These are phyloP conservation scores for Cotesia chilonis DNA, from an alignment of 1,140 invertebrate species.

Conservation along the genomic window DNA sequence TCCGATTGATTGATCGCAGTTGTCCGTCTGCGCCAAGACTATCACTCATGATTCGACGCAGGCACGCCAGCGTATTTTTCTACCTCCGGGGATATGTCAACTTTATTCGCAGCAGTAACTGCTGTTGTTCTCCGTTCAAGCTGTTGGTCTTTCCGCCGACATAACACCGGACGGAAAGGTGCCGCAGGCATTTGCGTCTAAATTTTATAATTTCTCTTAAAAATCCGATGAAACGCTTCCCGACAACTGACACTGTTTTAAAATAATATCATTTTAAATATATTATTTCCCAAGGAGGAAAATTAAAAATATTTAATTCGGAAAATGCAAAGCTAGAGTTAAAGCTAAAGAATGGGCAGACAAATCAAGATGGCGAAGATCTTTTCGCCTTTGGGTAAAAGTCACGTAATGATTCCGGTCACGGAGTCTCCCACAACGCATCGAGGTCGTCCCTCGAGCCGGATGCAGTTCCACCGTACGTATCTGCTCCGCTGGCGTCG, in stretches of 20 bases:
- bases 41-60: conserved; percentile 29
- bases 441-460: conserved; percentile 57
- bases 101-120: not conserved
- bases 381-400: conserved; percentile 31
- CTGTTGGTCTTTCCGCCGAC: no score
- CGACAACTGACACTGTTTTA: no score
- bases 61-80: conserved; percentile 27
- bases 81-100: conserved; percentile 10
- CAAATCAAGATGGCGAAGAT: conserved; percentile 4
- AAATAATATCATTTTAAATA: no score
- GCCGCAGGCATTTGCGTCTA: no score
- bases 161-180: no score
- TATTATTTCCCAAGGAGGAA: no score
- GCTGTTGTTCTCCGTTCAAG: no score
- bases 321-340: no score
- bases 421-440: conserved; percentile 62
- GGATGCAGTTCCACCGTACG: conserved; percentile 47
- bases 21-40: not conserved
- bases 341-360: not conserved
- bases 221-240: no score
- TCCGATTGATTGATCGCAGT: conserved; percentile 32
- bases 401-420: conserved; percentile 58
- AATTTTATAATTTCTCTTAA: no score
- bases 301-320: no score
- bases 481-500: conserved; percentile 19